Conservation (phyloP, 2,797 vertebrate genomes). For the Clarias laeviceps region DNA sequence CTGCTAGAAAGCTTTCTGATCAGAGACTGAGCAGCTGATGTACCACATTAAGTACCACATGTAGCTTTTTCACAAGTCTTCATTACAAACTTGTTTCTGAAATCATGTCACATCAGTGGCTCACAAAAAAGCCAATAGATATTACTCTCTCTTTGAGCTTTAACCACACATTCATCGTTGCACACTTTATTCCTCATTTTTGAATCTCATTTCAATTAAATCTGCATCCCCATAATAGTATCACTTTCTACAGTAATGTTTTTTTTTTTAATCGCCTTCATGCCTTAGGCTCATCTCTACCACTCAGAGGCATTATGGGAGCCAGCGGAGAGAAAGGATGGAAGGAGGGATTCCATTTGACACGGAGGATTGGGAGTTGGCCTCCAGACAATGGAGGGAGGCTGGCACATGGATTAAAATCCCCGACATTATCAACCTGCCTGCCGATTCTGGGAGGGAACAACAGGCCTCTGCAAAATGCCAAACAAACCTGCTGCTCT, state of each 20-base stretch:
- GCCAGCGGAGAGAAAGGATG: conserved; percentile 19
- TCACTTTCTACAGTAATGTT: conserved; percentile 49
- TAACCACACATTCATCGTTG: not conserved
- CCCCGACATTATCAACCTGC: conserved; percentile 68
- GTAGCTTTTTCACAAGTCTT: not conserved
- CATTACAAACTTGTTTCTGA: not conserved
- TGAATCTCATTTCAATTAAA: conserved; percentile 61
- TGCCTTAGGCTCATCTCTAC: conserved; percentile 39
- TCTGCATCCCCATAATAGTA: conserved; percentile 58
- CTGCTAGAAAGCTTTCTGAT: no score
- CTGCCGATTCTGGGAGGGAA: conserved; percentile 61
- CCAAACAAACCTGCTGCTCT: conserved; percentile 69
- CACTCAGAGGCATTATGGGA: conserved; percentile 40
- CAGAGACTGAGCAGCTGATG: no score
- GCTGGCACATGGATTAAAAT: conserved; percentile 60
- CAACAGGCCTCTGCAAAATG: conserved; percentile 70
- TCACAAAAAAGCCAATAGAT: conserved; percentile 42
- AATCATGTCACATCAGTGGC: conserved; percentile 16
- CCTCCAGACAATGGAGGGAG: conserved; percentile 49
- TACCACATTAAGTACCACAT: no score
- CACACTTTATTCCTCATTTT: not conserved
- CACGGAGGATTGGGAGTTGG: conserved; percentile 57
- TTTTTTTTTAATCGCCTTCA: conserved; percentile 22
- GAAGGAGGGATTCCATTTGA: conserved; percentile 52
- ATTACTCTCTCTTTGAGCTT: conserved; percentile 42